Evolutionary conservation across 2,113 vertebrate genomes (phyloP), one percentile per base, ranked within the genome.

Genomic region (Callithrix jacchus): DNA sequence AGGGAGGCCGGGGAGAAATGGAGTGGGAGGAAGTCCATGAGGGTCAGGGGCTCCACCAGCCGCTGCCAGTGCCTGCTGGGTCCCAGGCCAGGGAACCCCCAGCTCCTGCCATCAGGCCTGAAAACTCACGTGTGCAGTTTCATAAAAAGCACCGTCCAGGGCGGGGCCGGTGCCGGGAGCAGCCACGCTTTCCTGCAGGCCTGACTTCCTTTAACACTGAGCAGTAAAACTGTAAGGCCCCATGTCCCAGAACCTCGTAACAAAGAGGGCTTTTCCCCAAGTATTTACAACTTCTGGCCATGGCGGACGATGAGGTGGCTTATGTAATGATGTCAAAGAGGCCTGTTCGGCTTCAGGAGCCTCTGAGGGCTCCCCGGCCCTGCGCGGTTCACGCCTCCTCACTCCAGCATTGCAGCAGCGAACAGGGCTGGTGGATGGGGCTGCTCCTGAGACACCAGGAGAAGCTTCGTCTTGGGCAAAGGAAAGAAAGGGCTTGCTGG

Each of bases 1-100:
- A 11, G 42, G 20, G 52, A 5, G 0, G 1, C 0, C 0, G 1
- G 52, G 2, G 2, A 66, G 23, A 2, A 0, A 3, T 10, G 0
- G 30, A 27, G 35, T 40, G 14, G n/a, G 20, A 40, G 12, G 40
- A 8, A 23, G 9, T 30, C 21, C 0, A 0, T 20, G 13, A 17
- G 6, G 58, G 37, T 92, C 2, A 6, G 47, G 45, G 42, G 61
- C 77, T 42, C 58, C 49, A 0, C 52, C 37, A 3, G 9, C 37
- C 27, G 5, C 49, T 0, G 2, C 2, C 9, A 10, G 25, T 20
- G 37, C 35, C 47, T 6, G 0, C 61, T 7, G 35, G 77, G 54
- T 88, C 3, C 3, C 73, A 30, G 49, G 4, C 61, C 13, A 3
- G n/a, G 49, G 91, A 93, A 5, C 4, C 54, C 47, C 58, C 54